These are phyloP conservation scores for Polypedilum pembai DNA, from an alignment of 1,140 invertebrate genomes.

Conservation along the genomic window DNA sequence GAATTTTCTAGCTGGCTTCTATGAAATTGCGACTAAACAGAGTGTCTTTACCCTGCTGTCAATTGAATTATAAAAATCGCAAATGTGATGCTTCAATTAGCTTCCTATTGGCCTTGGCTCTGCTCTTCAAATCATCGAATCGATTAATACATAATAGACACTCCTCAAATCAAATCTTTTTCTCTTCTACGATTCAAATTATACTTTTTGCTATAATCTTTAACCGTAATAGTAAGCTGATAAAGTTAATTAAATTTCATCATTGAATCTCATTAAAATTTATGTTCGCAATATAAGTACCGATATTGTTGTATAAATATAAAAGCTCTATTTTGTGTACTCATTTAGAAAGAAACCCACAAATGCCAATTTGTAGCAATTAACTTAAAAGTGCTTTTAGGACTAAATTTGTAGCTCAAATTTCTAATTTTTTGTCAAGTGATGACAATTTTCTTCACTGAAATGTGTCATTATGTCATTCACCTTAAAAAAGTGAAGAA, in stretches of 20 bases:
- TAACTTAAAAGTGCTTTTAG: not conserved
- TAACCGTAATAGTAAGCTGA: not conserved
- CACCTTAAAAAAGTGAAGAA: not conserved
- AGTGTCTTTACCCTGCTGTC: no score
- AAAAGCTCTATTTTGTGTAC: not conserved
- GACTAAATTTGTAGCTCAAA: no score
- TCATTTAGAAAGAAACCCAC: not conserved
- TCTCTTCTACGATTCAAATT: not conserved
- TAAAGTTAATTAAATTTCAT: slow-evolving; percentile 14
- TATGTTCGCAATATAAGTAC: not conserved
- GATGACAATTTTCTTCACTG: not conserved
- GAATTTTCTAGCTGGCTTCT: no score
- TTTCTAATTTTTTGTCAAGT: not conserved
- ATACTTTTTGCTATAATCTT: not conserved
- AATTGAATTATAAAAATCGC: slow-evolving; percentile 9
- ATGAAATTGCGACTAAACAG: no score
- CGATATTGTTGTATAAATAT: not conserved
- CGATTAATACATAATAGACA: not conserved
- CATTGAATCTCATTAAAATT: not conserved
- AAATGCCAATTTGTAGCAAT: slow-evolving; percentile 9
- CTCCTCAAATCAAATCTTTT: not conserved
- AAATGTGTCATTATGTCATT: slow-evolving; percentile 13
- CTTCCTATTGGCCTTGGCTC: not conserved
- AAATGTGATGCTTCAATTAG: not conserved
- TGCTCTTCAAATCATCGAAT: not conserved